A percentile compares a stretch with the other conserved stretches of the same genome.
These are phyloP conservation scores for Procambarus clarkii DNA, from an alignment of 1,140 invertebrate genomes.

Conservation along the genomic window DNA sequence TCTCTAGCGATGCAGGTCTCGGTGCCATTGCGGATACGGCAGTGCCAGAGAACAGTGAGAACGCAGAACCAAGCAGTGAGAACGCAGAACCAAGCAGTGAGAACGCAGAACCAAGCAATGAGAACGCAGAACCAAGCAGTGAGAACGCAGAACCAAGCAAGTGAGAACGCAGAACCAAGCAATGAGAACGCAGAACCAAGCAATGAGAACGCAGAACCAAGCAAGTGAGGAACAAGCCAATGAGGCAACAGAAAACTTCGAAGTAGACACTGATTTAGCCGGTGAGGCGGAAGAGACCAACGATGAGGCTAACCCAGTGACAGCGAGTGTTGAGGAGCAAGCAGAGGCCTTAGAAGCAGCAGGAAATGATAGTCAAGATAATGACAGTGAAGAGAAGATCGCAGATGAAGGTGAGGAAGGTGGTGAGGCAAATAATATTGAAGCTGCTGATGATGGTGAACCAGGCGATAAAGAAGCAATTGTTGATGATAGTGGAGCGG, in stretches of 20 bases:
- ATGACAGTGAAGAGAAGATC: not conserved
- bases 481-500: no score
- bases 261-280: not conserved
- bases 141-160: slow-evolving; percentile 5
- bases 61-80: not conserved
- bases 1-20: not conserved
- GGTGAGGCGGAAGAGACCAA: not conserved
- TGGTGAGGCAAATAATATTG: not conserved
- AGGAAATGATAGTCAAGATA: not conserved
- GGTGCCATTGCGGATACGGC: not conserved
- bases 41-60: not conserved
- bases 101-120: not conserved
- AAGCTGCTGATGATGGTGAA: not conserved
- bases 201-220: not conserved
- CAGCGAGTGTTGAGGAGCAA: not conserved
- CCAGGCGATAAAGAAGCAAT: no score
- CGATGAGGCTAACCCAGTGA: not conserved
- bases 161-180: no score
- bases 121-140: not conserved
- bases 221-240: not conserved
- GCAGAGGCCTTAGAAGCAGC: not conserved
- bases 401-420: not conserved
- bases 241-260: not conserved
- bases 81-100: not conserved
- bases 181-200: not conserved